Base-by-base conservation (phyloP, 2,888 invertebrate genomes). In the Eupsilia transversa region DNA sequence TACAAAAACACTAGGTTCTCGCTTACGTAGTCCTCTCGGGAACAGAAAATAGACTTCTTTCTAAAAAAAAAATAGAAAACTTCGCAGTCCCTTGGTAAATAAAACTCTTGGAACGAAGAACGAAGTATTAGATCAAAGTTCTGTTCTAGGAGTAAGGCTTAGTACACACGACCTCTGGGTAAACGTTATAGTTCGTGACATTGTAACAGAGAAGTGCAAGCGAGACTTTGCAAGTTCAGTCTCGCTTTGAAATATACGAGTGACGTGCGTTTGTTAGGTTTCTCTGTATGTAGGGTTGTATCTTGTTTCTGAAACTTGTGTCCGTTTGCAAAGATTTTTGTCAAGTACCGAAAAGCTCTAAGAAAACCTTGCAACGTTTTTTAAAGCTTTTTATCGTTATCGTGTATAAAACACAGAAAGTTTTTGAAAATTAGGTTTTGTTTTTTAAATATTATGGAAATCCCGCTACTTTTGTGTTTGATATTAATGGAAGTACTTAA, bases 141-240 rank as follows among this genome's bases (percentile, higher is more conserved):
- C 23, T 69, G 27, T 79, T 63, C 76, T 52, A 73, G 49, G 64
- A 61, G 71, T 80, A 77, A 82, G 59, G 77, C 81, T 72, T 66
- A 74, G 77, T 49, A 67, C 77, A 77, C 80, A 85, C 72, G 63
- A 77, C 64, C 73, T 41, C 49, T 41, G 38, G 60, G 43, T 77
- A 61, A 77, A 49, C 49, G 60, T 72, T 72, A 67, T 66, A 63
- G 74, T 72, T 81, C 75, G 68, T 77, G 76, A 78, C 86, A 74
- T 74, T 80, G 74, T 73, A 71, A 77, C 38, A 49, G 63, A 72
- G 72, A 46, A 68, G 68, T 56, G 71, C 52, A 66, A 52, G 70
- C 30, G n/a, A 54, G 46, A 27, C 56, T 66, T 66, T 27, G 66
- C 68, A 76, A 83, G 73, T 83, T 69, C 20, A 66, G 52, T 35